phyloP scores from a whole-genome alignment of 1,140 invertebrate genomes.

The Portunus trituberculatus region DNA sequence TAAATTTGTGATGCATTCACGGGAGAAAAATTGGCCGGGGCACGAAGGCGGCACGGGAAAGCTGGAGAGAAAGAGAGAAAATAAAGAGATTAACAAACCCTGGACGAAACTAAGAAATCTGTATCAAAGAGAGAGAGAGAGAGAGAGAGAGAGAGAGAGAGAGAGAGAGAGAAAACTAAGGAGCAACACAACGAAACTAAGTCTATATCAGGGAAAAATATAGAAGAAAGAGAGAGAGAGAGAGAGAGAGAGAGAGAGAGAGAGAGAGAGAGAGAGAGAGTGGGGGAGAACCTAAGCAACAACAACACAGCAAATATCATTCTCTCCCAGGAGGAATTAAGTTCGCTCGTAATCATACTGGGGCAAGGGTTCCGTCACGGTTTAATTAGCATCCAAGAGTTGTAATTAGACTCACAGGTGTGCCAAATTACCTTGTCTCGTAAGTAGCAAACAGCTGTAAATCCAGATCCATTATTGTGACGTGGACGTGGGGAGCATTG shows the following conservation, averaged over 20 bases:
- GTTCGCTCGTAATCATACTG: neutral
- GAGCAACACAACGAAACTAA: too few relatives aligned
- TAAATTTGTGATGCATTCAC: constrained; percentile 14
- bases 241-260: neutral
- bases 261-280: neutral
- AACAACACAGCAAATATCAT: neutral
- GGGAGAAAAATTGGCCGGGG: neutral
- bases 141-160: too few relatives aligned
- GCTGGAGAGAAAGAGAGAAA: neutral
- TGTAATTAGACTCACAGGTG: neutral
- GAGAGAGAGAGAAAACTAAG: too few relatives aligned
- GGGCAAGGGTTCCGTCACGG: neutral
- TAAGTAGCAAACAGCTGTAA: constrained; percentile 5
- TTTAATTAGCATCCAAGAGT: constrained; percentile 21
- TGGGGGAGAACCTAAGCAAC: neutral
- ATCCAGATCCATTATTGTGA: neutral
- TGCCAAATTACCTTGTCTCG: neutral
- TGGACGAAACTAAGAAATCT: neutral
- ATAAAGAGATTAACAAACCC: too few relatives aligned
- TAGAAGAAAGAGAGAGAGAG: too few relatives aligned
- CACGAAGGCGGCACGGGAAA: neutral
- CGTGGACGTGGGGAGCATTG: neutral
- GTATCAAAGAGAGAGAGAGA: too few relatives aligned
- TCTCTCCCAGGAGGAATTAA: neutral
- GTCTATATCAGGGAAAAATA: too few relatives aligned